phyloP scores from a whole-genome alignment of 2,113 vertebrate species.

The Galeopterus variegatus region DNA sequence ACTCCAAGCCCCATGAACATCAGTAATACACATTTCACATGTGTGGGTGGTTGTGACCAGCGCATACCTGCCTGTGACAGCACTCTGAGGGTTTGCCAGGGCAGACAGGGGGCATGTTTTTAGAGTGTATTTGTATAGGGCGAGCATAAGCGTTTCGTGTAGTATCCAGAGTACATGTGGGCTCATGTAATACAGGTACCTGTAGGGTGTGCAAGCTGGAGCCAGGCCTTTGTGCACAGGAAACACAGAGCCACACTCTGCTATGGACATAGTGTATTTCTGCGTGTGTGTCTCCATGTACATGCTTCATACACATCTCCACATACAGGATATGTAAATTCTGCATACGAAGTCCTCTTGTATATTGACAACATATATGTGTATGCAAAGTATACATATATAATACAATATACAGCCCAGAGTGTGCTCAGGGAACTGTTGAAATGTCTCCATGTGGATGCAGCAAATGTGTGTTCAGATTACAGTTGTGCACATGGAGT shows the following conservation, averaged over 20 bases:
- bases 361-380: constrained; percentile 50
- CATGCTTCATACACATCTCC: constrained; percentile 61
- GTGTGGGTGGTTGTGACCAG: not conserved
- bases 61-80: not conserved
- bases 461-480: not conserved
- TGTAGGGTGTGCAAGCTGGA: not conserved
- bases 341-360: not conserved
- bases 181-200: not conserved
- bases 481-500: not conserved
- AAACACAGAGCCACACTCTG: not conserved
- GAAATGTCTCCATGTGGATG: not conserved
- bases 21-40: not conserved
- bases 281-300: constrained; percentile 59
- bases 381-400: not conserved
- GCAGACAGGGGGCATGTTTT: not conserved
- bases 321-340: not conserved
- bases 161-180: not conserved
- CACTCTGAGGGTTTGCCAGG: not conserved
- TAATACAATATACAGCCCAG: not conserved
- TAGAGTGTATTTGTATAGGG: not conserved
- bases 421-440: not conserved
- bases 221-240: not conserved
- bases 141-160: too few relatives aligned
- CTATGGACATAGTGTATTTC: not conserved
- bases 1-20: rapidly evolving